Evolutionary conservation across 2,888 invertebrate species (phyloP).

Genomic region (Papilio gigon): DNA sequence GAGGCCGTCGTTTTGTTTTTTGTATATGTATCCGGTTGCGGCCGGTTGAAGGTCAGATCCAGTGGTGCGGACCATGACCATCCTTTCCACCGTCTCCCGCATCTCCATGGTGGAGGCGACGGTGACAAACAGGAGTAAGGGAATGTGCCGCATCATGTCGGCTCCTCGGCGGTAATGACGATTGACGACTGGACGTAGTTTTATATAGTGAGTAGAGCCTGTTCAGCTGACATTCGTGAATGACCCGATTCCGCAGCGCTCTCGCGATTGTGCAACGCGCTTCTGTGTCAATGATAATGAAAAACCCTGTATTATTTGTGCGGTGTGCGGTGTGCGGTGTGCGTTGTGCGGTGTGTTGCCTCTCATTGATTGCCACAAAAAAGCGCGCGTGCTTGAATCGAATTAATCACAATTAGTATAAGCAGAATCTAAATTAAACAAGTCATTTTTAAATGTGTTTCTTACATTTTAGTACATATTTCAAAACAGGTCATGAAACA

Average conservation of each 20-base stretch:
- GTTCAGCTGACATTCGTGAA: conserved; percentile 76
- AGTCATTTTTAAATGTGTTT: not conserved
- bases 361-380: conserved; percentile 35
- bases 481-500: too few relatives aligned
- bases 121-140: conserved; percentile 55
- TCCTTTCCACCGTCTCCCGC: conserved; percentile 77
- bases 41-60: conserved; percentile 83
- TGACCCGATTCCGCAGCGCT: conserved; percentile 70
- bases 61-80: conserved; percentile 81
- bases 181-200: conserved; percentile 68
- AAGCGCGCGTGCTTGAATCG: conserved; percentile 55
- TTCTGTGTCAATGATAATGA: conserved; percentile 81
- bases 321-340: too few relatives aligned
- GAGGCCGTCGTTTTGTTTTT: conserved; percentile 75
- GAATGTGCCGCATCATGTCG: conserved; percentile 66
- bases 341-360: conserved; percentile 73
- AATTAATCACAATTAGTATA: conserved; percentile 38
- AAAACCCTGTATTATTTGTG: conserved; percentile 76
- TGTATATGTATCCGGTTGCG: conserved; percentile 82
- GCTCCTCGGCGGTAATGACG: conserved; percentile 67
- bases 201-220: conserved; percentile 74
- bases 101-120: conserved; percentile 69
- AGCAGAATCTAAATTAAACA: not conserved
- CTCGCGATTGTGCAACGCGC: conserved; percentile 76
- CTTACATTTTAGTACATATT: conserved; percentile 16